These are phyloP conservation scores for Aplochiton taeniatus DNA, from an alignment of 2,797 vertebrate genomes.

Conservation along the genomic window DNA sequence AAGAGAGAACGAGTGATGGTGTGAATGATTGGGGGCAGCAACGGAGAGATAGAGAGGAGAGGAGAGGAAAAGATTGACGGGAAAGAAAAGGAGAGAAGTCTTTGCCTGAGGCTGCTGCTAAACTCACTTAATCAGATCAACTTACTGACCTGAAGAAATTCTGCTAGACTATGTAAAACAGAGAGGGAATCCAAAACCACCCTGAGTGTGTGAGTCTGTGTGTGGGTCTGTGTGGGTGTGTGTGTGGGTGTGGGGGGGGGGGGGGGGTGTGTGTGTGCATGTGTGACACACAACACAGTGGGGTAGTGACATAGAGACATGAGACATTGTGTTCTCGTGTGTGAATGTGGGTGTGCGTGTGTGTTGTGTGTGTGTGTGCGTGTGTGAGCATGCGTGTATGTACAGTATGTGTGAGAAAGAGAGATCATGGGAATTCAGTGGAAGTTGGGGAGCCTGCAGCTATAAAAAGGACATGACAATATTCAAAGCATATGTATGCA, in stretches of 20 bases:
- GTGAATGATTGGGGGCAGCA: background rate
- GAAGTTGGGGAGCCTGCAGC: too few relatives aligned
- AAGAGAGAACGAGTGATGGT: background rate
- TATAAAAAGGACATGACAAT: too few relatives aligned
- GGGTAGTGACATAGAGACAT: too few relatives aligned
- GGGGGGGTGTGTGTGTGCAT: background rate
- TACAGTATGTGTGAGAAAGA: too few relatives aligned
- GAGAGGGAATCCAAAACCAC: background rate
- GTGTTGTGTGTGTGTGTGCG: too few relatives aligned
- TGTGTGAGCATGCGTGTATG: too few relatives aligned
- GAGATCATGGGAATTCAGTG: too few relatives aligned
- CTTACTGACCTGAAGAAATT: constrained; percentile 71
- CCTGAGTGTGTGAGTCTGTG: constrained; percentile 3
- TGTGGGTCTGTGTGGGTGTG: background rate
- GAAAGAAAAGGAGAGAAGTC: constrained; percentile 6
- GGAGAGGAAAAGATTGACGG: background rate
- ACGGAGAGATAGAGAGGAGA: background rate
- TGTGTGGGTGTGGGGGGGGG: too few relatives aligned
- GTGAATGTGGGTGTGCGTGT: too few relatives aligned
- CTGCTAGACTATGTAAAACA: constrained; percentile 44
- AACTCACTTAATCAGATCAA: constrained; percentile 71
- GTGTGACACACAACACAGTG: too few relatives aligned
- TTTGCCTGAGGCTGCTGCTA: constrained; percentile 43
- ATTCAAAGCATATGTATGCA: too few relatives aligned
- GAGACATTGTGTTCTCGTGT: too few relatives aligned